A percentile compares a stretch with the other conserved stretches of the same genome.
These are phyloP conservation scores for Thaleichthys pacificus DNA, from an alignment of 2,797 vertebrate species.

Conservation along the genomic window DNA sequence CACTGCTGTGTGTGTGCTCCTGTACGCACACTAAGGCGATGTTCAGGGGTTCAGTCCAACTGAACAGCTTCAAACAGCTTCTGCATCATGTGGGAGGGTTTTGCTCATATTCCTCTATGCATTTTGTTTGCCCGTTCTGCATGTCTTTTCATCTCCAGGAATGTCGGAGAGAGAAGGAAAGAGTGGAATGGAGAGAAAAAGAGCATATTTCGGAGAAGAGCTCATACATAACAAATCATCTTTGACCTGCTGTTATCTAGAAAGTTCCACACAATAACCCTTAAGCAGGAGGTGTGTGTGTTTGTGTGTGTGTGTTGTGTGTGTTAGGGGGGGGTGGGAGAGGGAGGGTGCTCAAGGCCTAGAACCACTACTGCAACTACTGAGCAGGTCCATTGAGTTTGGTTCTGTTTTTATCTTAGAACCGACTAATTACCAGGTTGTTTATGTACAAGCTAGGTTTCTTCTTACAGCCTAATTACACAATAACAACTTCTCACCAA, in stretches of 20 bases:
- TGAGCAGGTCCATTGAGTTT: background rate
- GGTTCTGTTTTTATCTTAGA: background rate
- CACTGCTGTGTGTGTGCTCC: slow-evolving; percentile 58
- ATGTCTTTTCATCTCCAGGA: slow-evolving; percentile 37
- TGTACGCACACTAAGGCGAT: slow-evolving; percentile 48
- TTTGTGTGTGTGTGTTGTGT: background rate
- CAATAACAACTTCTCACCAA: background rate
- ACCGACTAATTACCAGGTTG: background rate
- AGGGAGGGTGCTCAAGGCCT: background rate
- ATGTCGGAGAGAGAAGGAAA: slow-evolving; percentile 16
- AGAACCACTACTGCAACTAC: background rate
- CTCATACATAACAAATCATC: slow-evolving; percentile 44
- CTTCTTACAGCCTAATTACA: background rate
- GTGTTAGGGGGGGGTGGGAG: slow-evolving; percentile 16
- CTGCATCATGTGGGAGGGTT: slow-evolving; percentile 73
- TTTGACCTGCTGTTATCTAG: slow-evolving; percentile 41
- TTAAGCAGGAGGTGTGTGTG: background rate
- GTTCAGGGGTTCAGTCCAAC: slow-evolving; percentile 61
- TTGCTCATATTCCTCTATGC: slow-evolving; percentile 63
- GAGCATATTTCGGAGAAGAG: slow-evolving; percentile 10
- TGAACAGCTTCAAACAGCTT: slow-evolving; percentile 73
- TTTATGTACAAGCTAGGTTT: background rate
- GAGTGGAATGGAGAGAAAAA: slow-evolving; percentile 10
- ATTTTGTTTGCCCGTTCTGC: slow-evolving; percentile 44
- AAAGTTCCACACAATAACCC: slow-evolving; percentile 34